phyloP scores from a whole-genome alignment of 2,888 invertebrate genomes.

The Muschampia staudingeri region DNA sequence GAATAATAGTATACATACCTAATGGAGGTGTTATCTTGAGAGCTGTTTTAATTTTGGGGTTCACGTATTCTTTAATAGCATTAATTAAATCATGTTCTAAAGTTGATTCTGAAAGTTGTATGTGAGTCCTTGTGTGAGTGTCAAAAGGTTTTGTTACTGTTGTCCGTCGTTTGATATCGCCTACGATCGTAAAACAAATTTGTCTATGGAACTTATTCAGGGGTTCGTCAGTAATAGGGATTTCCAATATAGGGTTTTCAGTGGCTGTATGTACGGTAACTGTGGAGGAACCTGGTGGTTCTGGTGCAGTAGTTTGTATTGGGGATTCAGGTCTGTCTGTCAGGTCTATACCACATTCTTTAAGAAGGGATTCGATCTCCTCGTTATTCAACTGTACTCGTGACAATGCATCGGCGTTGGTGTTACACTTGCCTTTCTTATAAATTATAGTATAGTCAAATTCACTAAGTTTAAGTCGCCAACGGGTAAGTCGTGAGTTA shows the following conservation, averaged over 20 bases:
- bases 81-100: background rate
- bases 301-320: background rate
- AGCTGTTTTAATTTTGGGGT: background rate
- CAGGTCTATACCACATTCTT: background rate
- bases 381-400: constrained; percentile 32
- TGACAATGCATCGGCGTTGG: constrained; percentile 15
- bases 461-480: constrained; percentile 63
- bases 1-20: background rate
- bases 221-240: background rate
- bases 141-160: background rate
- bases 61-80: background rate
- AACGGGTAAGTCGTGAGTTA: constrained; percentile 74
- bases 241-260: background rate
- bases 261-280: background rate
- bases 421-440: constrained; percentile 28
- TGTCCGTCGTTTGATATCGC: background rate
- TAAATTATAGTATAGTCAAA: constrained; percentile 26
- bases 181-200: background rate
- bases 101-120: background rate
- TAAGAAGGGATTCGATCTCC: constrained; percentile 24
- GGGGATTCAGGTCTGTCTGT: background rate
- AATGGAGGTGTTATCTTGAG: background rate
- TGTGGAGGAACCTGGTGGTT: background rate
- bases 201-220: background rate
- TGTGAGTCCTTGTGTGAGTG: background rate